These are phyloP conservation scores for Ciconia nigra DNA, from an alignment of 2,797 vertebrate species.

Conservation along the genomic window DNA sequence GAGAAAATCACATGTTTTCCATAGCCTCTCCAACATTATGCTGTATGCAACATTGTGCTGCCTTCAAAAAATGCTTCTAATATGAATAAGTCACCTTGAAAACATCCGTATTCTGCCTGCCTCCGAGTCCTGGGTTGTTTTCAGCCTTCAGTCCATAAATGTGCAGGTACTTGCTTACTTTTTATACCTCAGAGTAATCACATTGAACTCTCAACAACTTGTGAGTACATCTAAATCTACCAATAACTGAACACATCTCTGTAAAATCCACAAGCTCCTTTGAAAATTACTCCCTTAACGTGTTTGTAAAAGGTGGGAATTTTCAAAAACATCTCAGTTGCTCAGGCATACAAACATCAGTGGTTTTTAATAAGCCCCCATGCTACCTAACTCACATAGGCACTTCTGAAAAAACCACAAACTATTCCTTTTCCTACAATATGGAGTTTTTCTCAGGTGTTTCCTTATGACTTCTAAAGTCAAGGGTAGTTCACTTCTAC, in stretches of 20 bases:
- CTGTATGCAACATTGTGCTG: background rate
- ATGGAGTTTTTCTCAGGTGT: background rate
- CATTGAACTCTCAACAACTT: background rate
- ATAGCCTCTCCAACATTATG: background rate
- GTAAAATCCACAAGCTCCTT: background rate
- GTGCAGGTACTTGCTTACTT: background rate
- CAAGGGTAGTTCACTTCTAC: background rate
- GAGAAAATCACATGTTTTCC: background rate
- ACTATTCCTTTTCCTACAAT: background rate
- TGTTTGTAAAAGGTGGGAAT: background rate
- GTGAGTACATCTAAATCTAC: background rate
- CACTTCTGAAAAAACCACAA: background rate
- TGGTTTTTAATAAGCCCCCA: background rate
- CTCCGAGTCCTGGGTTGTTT: background rate
- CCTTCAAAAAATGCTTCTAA: background rate
- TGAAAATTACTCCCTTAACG: background rate
- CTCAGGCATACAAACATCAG: background rate
- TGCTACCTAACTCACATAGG: background rate
- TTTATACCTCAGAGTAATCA: background rate
- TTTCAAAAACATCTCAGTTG: background rate
- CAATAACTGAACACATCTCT: background rate
- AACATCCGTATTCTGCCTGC: background rate
- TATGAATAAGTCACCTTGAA: slow-evolving; percentile 4
- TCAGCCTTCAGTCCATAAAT: background rate
- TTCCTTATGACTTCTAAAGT: background rate